Evolutionary conservation across 2,113 vertebrate genomes (phyloP), one percentile per base, ranked within the genome.

Genomic region (Paralichthys olivaceus): DNA sequence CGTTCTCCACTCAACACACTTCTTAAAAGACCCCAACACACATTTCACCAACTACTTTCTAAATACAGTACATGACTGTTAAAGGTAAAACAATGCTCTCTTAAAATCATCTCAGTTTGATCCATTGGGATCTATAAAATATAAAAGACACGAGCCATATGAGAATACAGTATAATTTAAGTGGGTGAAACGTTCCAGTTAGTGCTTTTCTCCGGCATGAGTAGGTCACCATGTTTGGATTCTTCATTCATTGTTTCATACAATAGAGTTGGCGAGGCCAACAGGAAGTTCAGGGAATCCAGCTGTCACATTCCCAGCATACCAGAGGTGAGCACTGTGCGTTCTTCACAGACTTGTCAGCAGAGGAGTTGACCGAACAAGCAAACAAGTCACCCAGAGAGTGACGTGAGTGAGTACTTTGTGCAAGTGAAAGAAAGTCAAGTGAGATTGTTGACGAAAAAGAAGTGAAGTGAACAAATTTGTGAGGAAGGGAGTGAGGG

Each of bases 281-380:
- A 78, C 51, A 13, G 81, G 84, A 83, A 71, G 80, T 68, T 80
- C 54, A 14, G 60, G 69, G 58, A 75, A 77, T 65, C 59, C 51
- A 34, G 76, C 65, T 53, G 84, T 79, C 51, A 85, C 82, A 91
- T 91, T 90, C 87, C 66, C 49, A 4, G 70, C 84, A 89, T 93
- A 83, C 84, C 87, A 73, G 37, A 84, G 70, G 78, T 79, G 79
- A 83, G 49, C 51, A 7, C 47, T 7, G 34, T 1, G 29, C 82
- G 85, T 92, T 92, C 81, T 66, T 87, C 32, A 69, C 53, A 55
- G 65, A 77, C 70, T 0, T 51, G 73, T 79, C 84, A 79, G 55
- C 40, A 22, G 75, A 81, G 56, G 72, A 75, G 65, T 26, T 64
- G 78, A 81, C 28, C 0, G 17, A 86, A 72, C 61, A 77, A 47